Percentiles rank a stretch among this genome's conserved stretches.
Evolutionary conservation across 2,113 vertebrate species (phyloP).

Genomic region (Chauna torquata): DNA sequence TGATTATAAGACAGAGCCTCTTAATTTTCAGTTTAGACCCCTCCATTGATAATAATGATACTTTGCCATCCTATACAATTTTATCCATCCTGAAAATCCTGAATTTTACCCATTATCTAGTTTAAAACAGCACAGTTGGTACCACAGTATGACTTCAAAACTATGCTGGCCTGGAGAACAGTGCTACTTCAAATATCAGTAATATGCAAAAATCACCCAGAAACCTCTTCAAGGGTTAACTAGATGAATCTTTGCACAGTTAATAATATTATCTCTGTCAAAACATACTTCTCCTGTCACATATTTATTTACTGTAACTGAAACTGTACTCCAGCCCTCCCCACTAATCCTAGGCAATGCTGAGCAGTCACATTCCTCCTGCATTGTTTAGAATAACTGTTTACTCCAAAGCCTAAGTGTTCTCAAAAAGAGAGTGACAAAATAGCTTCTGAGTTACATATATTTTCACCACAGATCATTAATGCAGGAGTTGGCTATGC

Average conservation of each 20-base stretch:
- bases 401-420: constrained; percentile 42
- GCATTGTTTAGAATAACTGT: constrained; percentile 43
- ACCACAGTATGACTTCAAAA: not conserved
- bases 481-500: not conserved
- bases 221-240: not conserved
- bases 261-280: constrained; percentile 6
- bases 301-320: constrained; percentile 14
- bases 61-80: not conserved
- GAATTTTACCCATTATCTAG: not conserved
- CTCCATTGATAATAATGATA: not conserved
- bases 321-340: not conserved
- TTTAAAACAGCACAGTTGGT: not conserved
- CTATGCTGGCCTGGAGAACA: not conserved
- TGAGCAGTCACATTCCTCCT: constrained; percentile 55
- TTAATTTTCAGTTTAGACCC: not conserved
- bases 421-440: constrained; percentile 6
- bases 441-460: constrained; percentile 22
- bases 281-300: constrained; percentile 25
- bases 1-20: not conserved
- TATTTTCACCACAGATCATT: constrained; percentile 38
- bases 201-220: not conserved
- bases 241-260: not conserved
- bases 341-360: constrained; percentile 19
- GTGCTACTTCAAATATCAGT: not conserved
- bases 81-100: no score